A percentile compares a stretch with the other conserved stretches of the same genome.
Conservation (phyloP, 2,888 invertebrate genomes). For the Cyrtodaria siliqua region DNA sequence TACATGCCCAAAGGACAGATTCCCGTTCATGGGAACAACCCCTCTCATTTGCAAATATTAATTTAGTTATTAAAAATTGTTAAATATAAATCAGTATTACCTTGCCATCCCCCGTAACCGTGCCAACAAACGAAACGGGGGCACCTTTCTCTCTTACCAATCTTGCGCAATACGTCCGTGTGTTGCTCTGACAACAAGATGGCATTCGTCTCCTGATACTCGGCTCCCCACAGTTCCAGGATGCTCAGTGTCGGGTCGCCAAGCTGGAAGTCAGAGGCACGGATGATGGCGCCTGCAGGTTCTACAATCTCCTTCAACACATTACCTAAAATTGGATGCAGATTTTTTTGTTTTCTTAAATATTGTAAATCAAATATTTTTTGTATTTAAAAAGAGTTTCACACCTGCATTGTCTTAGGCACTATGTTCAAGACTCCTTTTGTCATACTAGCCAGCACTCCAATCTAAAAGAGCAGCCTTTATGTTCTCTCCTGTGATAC, state of each 20-base stretch:
- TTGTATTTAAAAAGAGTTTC: too few relatives aligned
- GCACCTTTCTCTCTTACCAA: slow-evolving; percentile 95
- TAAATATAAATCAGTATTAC: too few relatives aligned
- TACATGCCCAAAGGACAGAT: neutral
- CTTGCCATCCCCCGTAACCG: slow-evolving; percentile 94
- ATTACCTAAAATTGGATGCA: slow-evolving; percentile 90
- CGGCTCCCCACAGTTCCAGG: slow-evolving; percentile 98
- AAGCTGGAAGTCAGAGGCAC: slow-evolving; percentile 91
- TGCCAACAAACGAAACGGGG: slow-evolving; percentile 97
- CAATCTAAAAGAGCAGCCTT: too few relatives aligned
- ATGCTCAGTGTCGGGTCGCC: slow-evolving; percentile 98
- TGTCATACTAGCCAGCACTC: too few relatives aligned
- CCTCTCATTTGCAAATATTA: too few relatives aligned
- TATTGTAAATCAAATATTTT: too few relatives aligned
- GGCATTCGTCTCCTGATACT: slow-evolving; percentile 98
- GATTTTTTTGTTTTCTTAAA: neutral
- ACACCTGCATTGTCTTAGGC: too few relatives aligned
- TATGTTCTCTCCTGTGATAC: too few relatives aligned
- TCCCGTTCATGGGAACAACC: too few relatives aligned
- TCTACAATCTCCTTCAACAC: slow-evolving; percentile 98
- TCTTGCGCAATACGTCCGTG: slow-evolving; percentile 89
- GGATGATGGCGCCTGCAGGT: slow-evolving; percentile 96
- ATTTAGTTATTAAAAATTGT: too few relatives aligned
- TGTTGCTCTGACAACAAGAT: slow-evolving; percentile 91
- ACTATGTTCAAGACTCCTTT: too few relatives aligned